A percentile compares a stretch with the other conserved stretches of the same genome.
Conservation (phyloP, 2,888 invertebrate genomes). For the Spilosoma lubricipeda region DNA sequence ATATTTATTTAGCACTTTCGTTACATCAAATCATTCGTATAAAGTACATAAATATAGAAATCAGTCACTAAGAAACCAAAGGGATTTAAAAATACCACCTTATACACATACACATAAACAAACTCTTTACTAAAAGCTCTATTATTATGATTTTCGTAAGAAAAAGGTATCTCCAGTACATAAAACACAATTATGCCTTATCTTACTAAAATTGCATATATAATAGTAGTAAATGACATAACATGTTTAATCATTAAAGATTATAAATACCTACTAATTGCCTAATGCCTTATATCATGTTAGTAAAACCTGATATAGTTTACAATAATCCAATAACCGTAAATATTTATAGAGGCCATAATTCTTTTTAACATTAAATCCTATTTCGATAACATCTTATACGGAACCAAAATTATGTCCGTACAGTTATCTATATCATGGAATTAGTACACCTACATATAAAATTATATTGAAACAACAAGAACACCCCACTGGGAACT, state of each 20-base stretch:
- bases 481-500: slow-evolving; percentile 44
- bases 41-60: neutral
- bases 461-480: slow-evolving; percentile 39
- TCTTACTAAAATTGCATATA: too few relatives aligned
- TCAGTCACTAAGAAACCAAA: neutral
- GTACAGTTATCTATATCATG: slow-evolving; percentile 42
- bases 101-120: too few relatives aligned
- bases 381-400: slow-evolving; percentile 28
- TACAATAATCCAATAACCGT: slow-evolving; percentile 20
- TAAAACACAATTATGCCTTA: too few relatives aligned
- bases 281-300: slow-evolving; percentile 1
- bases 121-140: too few relatives aligned
- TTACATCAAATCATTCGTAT: too few relatives aligned
- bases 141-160: too few relatives aligned
- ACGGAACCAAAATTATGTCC: slow-evolving; percentile 38
- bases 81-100: too few relatives aligned
- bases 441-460: slow-evolving; percentile 33
- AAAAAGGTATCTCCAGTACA: too few relatives aligned
- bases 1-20: too few relatives aligned
- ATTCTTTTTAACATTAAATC: slow-evolving; percentile 32
- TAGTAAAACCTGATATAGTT: slow-evolving; percentile 25
- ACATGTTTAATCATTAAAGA: neutral
- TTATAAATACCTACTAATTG: slow-evolving; percentile 3
- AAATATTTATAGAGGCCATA: slow-evolving; percentile 37
- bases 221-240: too few relatives aligned